These are phyloP conservation scores for Chydorus sphaericus DNA, from an alignment of 2,888 invertebrate genomes.

Conservation along the genomic window DNA sequence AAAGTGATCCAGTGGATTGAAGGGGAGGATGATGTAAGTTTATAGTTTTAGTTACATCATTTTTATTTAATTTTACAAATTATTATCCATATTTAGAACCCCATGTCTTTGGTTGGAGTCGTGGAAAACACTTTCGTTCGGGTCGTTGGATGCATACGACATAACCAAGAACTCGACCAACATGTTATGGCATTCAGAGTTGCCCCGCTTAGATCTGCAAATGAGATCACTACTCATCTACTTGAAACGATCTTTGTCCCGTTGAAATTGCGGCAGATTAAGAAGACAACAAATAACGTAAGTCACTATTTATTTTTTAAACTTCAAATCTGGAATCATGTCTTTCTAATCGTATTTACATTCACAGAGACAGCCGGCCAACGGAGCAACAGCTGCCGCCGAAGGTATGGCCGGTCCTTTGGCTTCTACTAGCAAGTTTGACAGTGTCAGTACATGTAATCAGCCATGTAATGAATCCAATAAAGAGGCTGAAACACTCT, in stretches of 20 bases:
- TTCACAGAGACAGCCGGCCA: no score
- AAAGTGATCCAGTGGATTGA: slow-evolving; percentile 43
- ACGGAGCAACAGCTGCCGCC: no score
- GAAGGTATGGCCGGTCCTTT: no score
- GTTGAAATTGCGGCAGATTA: slow-evolving; percentile 35
- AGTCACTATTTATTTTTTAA: no score
- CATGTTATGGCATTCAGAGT: slow-evolving; percentile 50
- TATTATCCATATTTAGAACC: not conserved
- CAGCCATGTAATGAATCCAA: no score
- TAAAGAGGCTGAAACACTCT: no score
- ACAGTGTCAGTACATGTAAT: no score
- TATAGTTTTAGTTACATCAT: not conserved
- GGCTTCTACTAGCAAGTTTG: no score
- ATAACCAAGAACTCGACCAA: slow-evolving; percentile 43
- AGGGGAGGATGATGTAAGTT: slow-evolving; percentile 25
- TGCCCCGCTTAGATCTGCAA: slow-evolving; percentile 42
- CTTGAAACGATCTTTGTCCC: slow-evolving; percentile 47
- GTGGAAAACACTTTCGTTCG: slow-evolving; percentile 33
- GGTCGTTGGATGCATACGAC: slow-evolving; percentile 46
- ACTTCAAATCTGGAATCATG: no score
- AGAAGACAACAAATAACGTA: not conserved
- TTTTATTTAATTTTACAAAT: not conserved
- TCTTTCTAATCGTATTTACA: no score
- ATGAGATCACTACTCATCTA: slow-evolving; percentile 50
- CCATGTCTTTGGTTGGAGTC: slow-evolving; percentile 16